phyloP scores from a whole-genome alignment of 23 tunicate genomes.

The Corella eumyota region DNA sequence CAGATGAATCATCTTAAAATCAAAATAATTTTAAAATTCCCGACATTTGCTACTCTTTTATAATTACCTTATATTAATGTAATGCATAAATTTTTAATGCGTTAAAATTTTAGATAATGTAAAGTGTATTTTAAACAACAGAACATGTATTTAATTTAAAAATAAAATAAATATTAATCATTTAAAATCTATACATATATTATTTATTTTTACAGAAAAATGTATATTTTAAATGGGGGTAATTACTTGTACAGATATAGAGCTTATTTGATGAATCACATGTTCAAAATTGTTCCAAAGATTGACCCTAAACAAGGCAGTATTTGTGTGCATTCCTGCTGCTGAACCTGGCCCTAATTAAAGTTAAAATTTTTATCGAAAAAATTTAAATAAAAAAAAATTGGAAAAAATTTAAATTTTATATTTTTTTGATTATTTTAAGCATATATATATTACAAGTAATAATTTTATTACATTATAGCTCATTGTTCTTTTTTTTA shows the following conservation, averaged over 20 bases:
- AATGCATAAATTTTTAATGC: not conserved
- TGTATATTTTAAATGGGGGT: too few species aligned
- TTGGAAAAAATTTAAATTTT: too few species aligned
- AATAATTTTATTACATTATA: not conserved
- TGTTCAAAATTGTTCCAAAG: conserved; percentile 80
- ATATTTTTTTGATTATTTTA: not conserved
- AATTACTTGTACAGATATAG: conserved; percentile 25
- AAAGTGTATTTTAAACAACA: too few species aligned
- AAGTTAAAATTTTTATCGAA: not conserved
- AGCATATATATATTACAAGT: not conserved
- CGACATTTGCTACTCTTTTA: not conserved
- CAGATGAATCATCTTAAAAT: conserved; percentile 52
- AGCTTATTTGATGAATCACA: conserved; percentile 34
- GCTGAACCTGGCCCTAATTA: conserved; percentile 86
- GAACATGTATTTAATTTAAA: too few species aligned
- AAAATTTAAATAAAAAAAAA: not conserved
- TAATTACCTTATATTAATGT: too few species aligned
- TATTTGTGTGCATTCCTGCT: conserved; percentile 55
- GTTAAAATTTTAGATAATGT: not conserved
- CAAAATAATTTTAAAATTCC: not conserved
- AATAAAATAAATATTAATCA: too few species aligned
- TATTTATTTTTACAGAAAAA: too few species aligned
- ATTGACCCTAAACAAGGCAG: conserved; percentile 43
- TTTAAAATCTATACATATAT: too few species aligned
- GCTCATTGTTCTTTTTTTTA: too few species aligned